Evolutionary conservation across 2,888 invertebrate genomes (phyloP).

Genomic region (Lasiommata megera): DNA sequence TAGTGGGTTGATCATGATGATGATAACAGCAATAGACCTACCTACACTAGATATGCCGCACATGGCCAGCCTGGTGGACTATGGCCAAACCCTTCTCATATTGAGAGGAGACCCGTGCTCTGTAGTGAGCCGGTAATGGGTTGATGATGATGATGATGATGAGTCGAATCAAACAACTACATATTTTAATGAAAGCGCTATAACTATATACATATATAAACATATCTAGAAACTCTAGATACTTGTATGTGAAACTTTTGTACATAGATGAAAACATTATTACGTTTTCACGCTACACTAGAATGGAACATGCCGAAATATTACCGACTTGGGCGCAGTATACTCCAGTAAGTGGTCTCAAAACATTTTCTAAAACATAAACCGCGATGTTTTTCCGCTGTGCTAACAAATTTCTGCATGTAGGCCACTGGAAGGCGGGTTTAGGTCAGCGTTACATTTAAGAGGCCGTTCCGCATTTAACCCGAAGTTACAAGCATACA

Average conservation of each 20-base stretch:
- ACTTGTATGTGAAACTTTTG: not conserved
- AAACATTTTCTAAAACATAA: slow-evolving; percentile 7
- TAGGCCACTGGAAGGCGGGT: slow-evolving; percentile 22
- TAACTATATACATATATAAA: too few relatives aligned
- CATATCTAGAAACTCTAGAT: too few relatives aligned
- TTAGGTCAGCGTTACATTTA: slow-evolving; percentile 24
- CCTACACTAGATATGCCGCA: too few relatives aligned
- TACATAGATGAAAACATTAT: not conserved
- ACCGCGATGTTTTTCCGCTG: slow-evolving; percentile 9
- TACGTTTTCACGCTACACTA: not conserved
- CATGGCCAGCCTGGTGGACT: too few relatives aligned
- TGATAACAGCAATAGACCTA: too few relatives aligned
- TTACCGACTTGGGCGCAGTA: slow-evolving; percentile 5
- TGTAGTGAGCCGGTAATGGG: too few relatives aligned
- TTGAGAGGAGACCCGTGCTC: too few relatives aligned
- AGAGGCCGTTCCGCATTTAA: slow-evolving; percentile 20
- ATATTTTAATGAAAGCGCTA: too few relatives aligned
- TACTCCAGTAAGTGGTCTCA: slow-evolving; percentile 5
- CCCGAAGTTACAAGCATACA: not conserved
- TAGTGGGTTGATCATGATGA: too few relatives aligned
- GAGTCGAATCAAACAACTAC: too few relatives aligned
- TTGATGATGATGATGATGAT: too few relatives aligned
- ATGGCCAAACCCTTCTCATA: too few relatives aligned
- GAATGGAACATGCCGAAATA: not conserved
- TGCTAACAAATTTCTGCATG: slow-evolving; percentile 24